Evolutionary conservation across 2,797 vertebrate genomes (phyloP).

Genomic region (Poecile montanus): DNA sequence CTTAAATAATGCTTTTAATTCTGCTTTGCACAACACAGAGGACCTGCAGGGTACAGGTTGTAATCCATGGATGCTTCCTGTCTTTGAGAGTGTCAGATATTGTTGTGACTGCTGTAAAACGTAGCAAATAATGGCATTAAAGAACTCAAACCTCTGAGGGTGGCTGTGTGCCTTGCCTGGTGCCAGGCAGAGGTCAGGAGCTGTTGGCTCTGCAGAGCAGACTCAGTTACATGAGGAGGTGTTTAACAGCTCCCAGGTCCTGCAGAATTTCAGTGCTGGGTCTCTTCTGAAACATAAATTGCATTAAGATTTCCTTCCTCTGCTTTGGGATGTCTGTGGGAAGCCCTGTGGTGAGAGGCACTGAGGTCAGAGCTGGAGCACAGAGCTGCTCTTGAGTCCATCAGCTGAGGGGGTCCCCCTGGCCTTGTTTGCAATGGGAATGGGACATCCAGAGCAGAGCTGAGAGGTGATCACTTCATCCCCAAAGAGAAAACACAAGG

Average conservation of each 20-base stretch:
- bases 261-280: fast-evolving
- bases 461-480: neutral
- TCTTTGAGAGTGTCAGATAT: neutral
- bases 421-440: neutral
- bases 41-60: neutral
- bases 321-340: neutral
- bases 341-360: neutral
- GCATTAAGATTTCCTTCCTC: neutral
- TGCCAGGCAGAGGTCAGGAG: neutral
- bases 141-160: neutral
- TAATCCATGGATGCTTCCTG: neutral
- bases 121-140: neutral
- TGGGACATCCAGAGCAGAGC: neutral
- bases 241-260: neutral
- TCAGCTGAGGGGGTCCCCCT: neutral
- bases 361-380: neutral
- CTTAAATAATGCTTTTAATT: neutral
- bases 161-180: neutral
- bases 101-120: neutral
- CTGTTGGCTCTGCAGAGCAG: neutral
- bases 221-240: neutral
- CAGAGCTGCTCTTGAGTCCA: neutral
- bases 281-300: neutral
- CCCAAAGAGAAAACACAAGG: neutral
- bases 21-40: neutral